These are phyloP conservation scores for Scylla paramamosain DNA, from an alignment of 1,140 invertebrate species.

Conservation along the genomic window DNA sequence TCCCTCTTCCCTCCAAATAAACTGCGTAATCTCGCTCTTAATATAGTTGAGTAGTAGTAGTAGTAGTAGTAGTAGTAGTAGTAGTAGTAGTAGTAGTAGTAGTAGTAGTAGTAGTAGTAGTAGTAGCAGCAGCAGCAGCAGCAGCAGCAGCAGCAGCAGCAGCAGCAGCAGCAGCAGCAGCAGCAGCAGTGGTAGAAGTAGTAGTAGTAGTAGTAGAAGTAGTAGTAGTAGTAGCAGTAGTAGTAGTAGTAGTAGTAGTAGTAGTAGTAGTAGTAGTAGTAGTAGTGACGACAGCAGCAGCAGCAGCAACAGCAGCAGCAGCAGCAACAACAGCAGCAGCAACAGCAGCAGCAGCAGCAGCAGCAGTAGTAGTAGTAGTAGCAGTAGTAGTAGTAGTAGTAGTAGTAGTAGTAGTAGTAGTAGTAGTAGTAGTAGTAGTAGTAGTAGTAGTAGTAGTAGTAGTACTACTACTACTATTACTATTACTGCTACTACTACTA, in stretches of 20 bases:
- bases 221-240: conserved; percentile 22
- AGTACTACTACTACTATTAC: too few relatives aligned
- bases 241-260: conserved; percentile 30
- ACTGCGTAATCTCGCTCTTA: neutral
- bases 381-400: too few relatives aligned
- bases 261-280: neutral
- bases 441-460: too few relatives aligned
- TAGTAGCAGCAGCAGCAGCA: conserved; percentile 22
- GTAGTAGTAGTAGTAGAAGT: neutral
- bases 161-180: neutral
- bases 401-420: too few relatives aligned
- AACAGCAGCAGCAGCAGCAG: too few relatives aligned
- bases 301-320: too few relatives aligned
- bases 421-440: too few relatives aligned
- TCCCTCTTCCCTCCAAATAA: neutral
- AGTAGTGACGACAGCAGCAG: neutral
- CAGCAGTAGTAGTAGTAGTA: neutral
- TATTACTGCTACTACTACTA: too few relatives aligned
- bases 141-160: conserved; percentile 9
- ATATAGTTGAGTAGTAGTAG: neutral
- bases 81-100: conserved; percentile 7
- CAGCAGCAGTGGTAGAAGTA: neutral
- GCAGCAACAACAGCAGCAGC: too few relatives aligned
- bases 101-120: conserved; percentile 32
- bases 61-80: neutral